phyloP scores from a whole-genome alignment of 2,113 vertebrate species.

The Paracanthobrama guichenoti region DNA sequence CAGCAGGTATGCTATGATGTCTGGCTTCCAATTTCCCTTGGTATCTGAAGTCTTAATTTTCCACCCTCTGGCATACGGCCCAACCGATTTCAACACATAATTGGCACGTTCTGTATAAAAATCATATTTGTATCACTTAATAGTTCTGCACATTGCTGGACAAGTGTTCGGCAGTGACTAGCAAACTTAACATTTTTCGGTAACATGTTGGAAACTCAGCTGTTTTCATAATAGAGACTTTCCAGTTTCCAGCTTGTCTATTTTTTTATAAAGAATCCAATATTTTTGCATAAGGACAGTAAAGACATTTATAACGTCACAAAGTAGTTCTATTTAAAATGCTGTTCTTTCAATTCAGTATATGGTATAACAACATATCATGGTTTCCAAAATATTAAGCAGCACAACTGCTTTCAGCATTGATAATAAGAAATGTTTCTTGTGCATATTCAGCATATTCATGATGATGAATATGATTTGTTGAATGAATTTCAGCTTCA shows the following conservation, averaged over 20 bases:
- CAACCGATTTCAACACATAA: constrained; percentile 35
- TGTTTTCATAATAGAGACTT: not conserved
- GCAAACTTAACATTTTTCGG: constrained; percentile 8
- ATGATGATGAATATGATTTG: too few relatives aligned
- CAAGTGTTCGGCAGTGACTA: not conserved
- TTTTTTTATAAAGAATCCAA: too few relatives aligned
- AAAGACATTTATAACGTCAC: too few relatives aligned
- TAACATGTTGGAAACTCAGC: not conserved
- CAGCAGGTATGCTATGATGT: constrained; percentile 16
- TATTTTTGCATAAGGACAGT: too few relatives aligned
- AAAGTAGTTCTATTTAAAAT: too few relatives aligned
- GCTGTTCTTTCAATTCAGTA: too few relatives aligned
- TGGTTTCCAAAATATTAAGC: not conserved
- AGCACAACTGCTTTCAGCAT: not conserved
- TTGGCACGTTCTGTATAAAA: constrained; percentile 31
- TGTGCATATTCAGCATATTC: not conserved
- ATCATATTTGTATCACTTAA: constrained; percentile 12
- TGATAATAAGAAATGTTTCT: not conserved
- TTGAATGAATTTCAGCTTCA: too few relatives aligned
- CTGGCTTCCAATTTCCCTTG: not conserved
- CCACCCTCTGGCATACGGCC: constrained; percentile 16
- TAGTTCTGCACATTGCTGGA: not conserved
- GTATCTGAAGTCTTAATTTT: constrained; percentile 31
- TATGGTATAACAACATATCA: too few relatives aligned
- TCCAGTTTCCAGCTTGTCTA: too few relatives aligned